These are phyloP conservation scores for Mimachlamys varia DNA, from an alignment of 2,888 invertebrate species.

Conservation along the genomic window DNA sequence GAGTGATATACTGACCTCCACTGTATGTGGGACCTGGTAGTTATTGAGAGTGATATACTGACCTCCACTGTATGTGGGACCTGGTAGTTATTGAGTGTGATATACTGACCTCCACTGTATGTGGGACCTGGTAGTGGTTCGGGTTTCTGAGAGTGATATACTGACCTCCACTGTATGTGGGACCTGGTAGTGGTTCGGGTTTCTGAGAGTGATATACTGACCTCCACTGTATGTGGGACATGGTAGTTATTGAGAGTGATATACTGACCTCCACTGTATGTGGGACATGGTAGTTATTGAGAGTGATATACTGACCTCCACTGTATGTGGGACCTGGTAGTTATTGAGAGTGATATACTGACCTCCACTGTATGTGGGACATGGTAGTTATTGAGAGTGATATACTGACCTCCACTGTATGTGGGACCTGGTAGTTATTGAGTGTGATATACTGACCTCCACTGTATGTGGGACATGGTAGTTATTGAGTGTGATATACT, in stretches of 20 bases:
- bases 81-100: conserved; percentile 94
- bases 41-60: conserved; percentile 83
- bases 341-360: conserved; percentile 83
- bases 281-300: conserved; percentile 98
- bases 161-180: conserved; percentile 93
- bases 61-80: conserved; percentile 96
- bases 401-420: conserved; percentile 90
- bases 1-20: conserved; percentile 86
- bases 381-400: conserved; percentile 94
- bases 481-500: conserved; percentile 83
- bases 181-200: conserved; percentile 98
- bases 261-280: conserved; percentile 90
- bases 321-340: conserved; percentile 97
- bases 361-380: conserved; percentile 96
- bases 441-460: conserved; percentile 85
- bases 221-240: conserved; percentile 96
- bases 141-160: too few species aligned
- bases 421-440: conserved; percentile 98
- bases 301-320: conserved; percentile 86
- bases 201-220: conserved; percentile 56
- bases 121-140: conserved; percentile 98
- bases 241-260: conserved; percentile 95
- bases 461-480: conserved; percentile 97
- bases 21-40: conserved; percentile 97
- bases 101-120: conserved; percentile 90